phyloP scores from a whole-genome alignment of 2,888 invertebrate genomes.

The Drosophila acutilabella region DNA sequence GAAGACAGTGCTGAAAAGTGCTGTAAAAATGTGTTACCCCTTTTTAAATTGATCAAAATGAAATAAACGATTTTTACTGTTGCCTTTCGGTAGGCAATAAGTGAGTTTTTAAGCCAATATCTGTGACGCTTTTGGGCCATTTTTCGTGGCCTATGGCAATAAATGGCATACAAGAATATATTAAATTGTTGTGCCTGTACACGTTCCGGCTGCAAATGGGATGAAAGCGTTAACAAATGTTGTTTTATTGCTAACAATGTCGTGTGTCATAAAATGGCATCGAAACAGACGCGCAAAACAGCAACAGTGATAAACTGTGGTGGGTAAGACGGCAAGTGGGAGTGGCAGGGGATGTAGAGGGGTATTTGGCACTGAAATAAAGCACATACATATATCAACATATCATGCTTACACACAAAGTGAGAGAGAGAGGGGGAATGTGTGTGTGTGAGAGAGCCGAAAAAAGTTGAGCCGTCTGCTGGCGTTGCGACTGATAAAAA shows the following conservation, averaged over 20 bases:
- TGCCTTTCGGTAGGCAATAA: neutral
- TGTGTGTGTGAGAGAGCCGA: constrained; percentile 3
- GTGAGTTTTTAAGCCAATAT: constrained; percentile 16
- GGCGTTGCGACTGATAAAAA: constrained; percentile 47
- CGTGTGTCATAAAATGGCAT: constrained; percentile 58
- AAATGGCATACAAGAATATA: constrained; percentile 22
- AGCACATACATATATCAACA: constrained; percentile 55
- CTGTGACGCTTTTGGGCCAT: constrained; percentile 4
- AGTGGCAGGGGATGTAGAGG: neutral
- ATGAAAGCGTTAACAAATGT: constrained; percentile 57
- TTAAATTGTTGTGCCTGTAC: constrained; percentile 23
- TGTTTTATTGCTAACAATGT: constrained; percentile 63
- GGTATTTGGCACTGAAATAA: constrained; percentile 33
- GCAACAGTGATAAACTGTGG: constrained; percentile 43
- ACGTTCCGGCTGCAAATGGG: constrained; percentile 31
- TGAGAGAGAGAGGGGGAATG: neutral
- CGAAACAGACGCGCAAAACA: constrained; percentile 44
- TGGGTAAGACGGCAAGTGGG: neutral
- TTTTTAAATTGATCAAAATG: neutral
- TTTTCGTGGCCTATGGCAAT: constrained; percentile 5
- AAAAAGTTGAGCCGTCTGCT: constrained; percentile 37
- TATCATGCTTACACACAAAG: constrained; percentile 30
- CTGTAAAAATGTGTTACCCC: neutral
- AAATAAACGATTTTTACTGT: neutral
- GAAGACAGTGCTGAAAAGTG: neutral